A percentile compares a stretch with the other conserved stretches of the same genome.
Evolutionary conservation across 2,888 invertebrate species (phyloP).

Genomic region (Tupiocoris notatus): DNA sequence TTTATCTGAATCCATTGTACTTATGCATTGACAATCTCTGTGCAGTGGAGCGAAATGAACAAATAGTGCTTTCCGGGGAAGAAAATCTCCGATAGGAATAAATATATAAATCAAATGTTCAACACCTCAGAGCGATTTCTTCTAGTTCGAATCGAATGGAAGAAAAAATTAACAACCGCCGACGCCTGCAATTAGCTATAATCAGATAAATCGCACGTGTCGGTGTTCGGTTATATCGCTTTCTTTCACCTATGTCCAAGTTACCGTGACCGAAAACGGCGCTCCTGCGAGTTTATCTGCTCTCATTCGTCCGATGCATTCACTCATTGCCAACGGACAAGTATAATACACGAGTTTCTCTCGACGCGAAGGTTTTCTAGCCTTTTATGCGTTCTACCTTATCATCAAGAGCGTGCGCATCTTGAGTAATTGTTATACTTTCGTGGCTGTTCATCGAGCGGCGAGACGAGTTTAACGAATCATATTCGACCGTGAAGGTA

Average conservation of each 20-base stretch:
- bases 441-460: neutral
- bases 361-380: neutral
- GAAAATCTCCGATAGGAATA: too few relatives aligned
- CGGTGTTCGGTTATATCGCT: neutral
- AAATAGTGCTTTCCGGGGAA: too few relatives aligned
- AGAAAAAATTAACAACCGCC: too few relatives aligned
- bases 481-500: too few relatives aligned
- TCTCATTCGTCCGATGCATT: conserved; percentile 22
- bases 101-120: too few relatives aligned
- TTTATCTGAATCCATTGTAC: too few relatives aligned
- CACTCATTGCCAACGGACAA: neutral
- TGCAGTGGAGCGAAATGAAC: too few relatives aligned
- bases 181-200: too few relatives aligned
- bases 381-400: neutral
- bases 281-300: conserved; percentile 19
- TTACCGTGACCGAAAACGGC: conserved; percentile 11
- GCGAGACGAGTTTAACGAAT: neutral
- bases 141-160: too few relatives aligned
- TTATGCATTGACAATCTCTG: too few relatives aligned
- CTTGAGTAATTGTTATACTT: neutral
- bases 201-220: neutral
- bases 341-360: neutral
- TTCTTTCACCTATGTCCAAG: neutral
- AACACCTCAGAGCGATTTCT: too few relatives aligned
- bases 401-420: too few relatives aligned